These are phyloP conservation scores for Tapera naevia DNA, from an alignment of 2,797 vertebrate species.

Conservation along the genomic window DNA sequence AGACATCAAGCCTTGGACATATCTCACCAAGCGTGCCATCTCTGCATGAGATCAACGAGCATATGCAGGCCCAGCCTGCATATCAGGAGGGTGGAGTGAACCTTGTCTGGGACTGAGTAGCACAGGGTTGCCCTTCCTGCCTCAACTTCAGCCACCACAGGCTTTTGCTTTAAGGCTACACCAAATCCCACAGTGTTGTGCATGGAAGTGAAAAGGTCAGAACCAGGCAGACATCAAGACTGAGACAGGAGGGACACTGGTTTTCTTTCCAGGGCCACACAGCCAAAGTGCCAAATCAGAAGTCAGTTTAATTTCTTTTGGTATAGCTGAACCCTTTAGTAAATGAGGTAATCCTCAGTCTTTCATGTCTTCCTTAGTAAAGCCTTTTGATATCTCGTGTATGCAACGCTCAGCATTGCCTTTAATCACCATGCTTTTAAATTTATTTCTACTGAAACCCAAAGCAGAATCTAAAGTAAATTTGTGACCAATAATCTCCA, in stretches of 20 bases:
- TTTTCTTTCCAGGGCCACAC: not conserved
- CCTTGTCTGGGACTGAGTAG: fast-evolving
- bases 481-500: not conserved
- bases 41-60: fast-evolving
- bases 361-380: not conserved
- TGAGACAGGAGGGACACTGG: not conserved
- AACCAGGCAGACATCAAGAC: not conserved
- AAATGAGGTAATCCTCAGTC: not conserved
- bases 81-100: not conserved
- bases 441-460: not conserved
- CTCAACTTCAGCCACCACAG: not conserved
- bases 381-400: not conserved
- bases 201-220: not conserved
- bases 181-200: not conserved
- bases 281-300: not conserved
- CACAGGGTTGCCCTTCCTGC: not conserved
- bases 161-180: not conserved
- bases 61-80: fast-evolving
- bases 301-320: not conserved
- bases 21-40: not conserved
- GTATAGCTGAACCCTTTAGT: not conserved
- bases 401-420: not conserved
- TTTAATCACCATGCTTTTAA: not conserved
- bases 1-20: not conserved
- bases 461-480: not conserved